Conservation (phyloP, 2,797 vertebrate species). For the Propithecus deckenii region DNA sequence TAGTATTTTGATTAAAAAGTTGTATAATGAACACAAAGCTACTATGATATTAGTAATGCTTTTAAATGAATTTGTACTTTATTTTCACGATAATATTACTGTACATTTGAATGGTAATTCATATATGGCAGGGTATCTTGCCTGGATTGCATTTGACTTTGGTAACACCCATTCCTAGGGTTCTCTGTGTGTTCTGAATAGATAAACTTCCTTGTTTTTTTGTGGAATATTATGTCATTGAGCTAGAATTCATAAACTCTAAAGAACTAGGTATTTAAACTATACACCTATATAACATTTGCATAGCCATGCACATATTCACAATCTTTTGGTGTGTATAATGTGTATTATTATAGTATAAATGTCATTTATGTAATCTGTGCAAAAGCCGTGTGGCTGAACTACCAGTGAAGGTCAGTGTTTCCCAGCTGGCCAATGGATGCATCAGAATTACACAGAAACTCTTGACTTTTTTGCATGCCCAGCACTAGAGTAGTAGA, state of each 20-base stretch:
- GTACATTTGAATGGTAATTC: background rate
- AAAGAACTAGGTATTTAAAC: conserved; percentile 1
- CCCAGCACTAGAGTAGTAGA: background rate
- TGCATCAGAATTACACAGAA: background rate
- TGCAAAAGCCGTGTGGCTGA: background rate
- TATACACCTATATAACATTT: background rate
- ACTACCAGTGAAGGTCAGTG: background rate
- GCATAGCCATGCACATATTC: background rate
- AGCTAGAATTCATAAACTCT: background rate
- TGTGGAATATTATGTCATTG: background rate
- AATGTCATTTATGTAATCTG: background rate
- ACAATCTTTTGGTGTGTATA: background rate
- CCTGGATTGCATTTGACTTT: background rate
- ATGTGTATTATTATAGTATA: background rate
- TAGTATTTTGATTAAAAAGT: background rate
- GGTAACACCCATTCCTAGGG: background rate
- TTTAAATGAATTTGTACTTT: background rate
- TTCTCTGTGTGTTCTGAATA: background rate
- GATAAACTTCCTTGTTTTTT: background rate
- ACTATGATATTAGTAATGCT: background rate
- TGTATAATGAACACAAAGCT: background rate
- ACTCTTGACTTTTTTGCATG: background rate
- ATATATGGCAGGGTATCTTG: background rate
- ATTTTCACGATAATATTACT: background rate
- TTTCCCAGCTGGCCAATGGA: background rate